Percentiles rank a stretch among this genome's conserved stretches.
phyloP scores from a whole-genome alignment of 2,888 invertebrate genomes.

The Caenorhabditis macrosperma region DNA sequence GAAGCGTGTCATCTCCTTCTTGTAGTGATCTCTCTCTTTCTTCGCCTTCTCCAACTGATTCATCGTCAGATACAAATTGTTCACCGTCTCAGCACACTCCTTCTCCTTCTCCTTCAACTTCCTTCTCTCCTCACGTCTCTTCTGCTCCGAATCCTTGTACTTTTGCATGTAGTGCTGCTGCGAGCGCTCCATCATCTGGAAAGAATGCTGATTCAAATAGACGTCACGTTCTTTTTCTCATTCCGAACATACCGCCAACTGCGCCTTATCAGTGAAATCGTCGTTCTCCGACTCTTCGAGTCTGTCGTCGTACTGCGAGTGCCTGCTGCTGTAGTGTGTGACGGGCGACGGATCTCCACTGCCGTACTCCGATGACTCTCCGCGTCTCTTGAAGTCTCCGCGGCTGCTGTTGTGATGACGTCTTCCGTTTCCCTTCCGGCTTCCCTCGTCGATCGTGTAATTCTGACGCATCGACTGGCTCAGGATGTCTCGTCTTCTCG shows the following conservation, averaged over 20 bases:
- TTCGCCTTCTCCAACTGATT: conserved; percentile 52
- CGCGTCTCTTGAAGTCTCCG: conserved; percentile 36
- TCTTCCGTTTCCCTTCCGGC: conserved; percentile 18
- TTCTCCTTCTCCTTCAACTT: conserved; percentile 52
- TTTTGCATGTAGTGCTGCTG: conserved; percentile 53
- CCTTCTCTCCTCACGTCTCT: conserved; percentile 53
- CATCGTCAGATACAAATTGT: conserved; percentile 44
- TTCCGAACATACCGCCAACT: conserved; percentile 39
- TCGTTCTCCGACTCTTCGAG: conserved; percentile 60
- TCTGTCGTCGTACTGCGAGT: conserved; percentile 55
- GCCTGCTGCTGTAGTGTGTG: conserved; percentile 39
- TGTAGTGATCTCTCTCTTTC: conserved; percentile 52
- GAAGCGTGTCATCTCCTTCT: conserved; percentile 32
- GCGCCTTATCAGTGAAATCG: conserved; percentile 53
- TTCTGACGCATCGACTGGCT: conserved; percentile 55
- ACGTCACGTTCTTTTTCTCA: no score
- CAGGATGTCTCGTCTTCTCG: conserved; percentile 27
- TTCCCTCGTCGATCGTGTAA: conserved; percentile 43
- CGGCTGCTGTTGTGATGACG: conserved; percentile 21
- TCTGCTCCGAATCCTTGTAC: conserved; percentile 57
- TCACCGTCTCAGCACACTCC: conserved; percentile 42
- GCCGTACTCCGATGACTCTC: conserved; percentile 66
- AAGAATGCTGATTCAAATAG: not conserved
- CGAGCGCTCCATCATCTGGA: conserved; percentile 31
- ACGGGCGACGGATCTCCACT: conserved; percentile 69